Conservation (phyloP, 23 tunicate genomes). For the Ciona savignyi region DNA sequence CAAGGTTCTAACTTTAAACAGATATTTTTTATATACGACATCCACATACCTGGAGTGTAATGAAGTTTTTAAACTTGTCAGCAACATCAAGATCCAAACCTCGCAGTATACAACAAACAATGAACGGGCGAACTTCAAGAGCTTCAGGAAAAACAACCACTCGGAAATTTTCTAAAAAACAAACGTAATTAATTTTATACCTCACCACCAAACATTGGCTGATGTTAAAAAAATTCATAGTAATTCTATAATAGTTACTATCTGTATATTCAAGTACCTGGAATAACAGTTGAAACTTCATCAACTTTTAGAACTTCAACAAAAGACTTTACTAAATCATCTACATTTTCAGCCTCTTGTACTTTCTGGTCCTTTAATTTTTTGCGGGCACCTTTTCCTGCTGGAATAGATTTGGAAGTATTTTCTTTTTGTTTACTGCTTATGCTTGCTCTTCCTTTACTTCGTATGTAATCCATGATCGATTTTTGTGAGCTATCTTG, state of each 20-base stretch:
- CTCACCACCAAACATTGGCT: too few species aligned
- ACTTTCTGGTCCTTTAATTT: constrained; percentile 41
- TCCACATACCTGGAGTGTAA: constrained; percentile 47
- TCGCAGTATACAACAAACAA: constrained; percentile 69
- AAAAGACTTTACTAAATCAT: constrained; percentile 23
- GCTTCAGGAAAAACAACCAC: constrained; percentile 49
- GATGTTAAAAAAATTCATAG: too few species aligned
- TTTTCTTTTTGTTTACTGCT: constrained; percentile 11
- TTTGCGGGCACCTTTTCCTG: constrained; percentile 26
- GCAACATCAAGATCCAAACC: constrained; percentile 29
- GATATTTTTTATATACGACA: background rate
- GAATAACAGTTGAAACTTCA: background rate
- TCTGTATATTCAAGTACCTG: too few species aligned
- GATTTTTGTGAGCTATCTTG: constrained; percentile 71
- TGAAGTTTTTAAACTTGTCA: constrained; percentile 41
- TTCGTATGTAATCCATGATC: constrained; percentile 70
- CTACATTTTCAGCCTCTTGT: constrained; percentile 17
- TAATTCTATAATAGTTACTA: too few species aligned
- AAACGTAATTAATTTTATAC: background rate
- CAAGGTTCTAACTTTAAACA: too few species aligned
- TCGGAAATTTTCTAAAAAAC: constrained; percentile 6
- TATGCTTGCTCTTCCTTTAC: constrained; percentile 54
- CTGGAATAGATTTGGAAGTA: background rate
- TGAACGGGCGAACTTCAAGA: constrained; percentile 68
- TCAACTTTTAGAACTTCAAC: constrained; percentile 30